Conservation (phyloP, 2,113 vertebrate genomes). For the Quiscalus mexicanus region DNA sequence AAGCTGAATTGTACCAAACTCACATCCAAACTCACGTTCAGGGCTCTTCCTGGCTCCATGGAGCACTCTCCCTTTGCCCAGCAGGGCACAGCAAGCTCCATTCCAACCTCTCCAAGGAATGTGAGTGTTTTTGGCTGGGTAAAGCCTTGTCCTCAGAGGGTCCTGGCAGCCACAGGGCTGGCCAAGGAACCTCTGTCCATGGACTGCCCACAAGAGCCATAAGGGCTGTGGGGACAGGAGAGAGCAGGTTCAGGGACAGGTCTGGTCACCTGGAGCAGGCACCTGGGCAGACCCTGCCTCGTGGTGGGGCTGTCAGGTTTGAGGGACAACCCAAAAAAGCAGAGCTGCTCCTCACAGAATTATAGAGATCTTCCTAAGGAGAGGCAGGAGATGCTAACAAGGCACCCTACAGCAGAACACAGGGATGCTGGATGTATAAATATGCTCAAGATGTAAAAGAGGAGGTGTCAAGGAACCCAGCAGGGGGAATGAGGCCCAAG, state of each 20-base stretch:
- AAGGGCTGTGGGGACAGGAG: background rate
- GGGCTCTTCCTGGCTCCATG: background rate
- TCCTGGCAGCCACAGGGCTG: background rate
- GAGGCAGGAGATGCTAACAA: background rate
- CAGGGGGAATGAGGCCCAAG: background rate
- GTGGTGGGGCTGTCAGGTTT: accelerated
- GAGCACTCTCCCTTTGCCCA: background rate
- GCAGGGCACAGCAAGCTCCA: background rate
- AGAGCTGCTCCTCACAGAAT: background rate
- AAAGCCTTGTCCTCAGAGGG: background rate
- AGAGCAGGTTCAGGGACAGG: background rate
- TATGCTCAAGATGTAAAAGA: background rate
- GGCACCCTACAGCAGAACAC: background rate
- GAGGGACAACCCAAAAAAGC: background rate
- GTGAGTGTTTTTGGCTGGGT: background rate
- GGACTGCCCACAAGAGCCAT: accelerated
- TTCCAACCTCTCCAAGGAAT: background rate
- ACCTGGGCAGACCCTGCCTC: background rate
- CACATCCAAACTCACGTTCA: accelerated
- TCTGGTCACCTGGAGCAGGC: accelerated
- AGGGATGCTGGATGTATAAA: background rate
- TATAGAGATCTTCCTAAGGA: background rate
- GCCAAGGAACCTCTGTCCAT: background rate
- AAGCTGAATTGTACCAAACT: background rate
- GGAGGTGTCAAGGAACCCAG: background rate